Evolutionary conservation across 2,113 vertebrate species (phyloP).

Genomic region (Cyprinodon tularosa): DNA sequence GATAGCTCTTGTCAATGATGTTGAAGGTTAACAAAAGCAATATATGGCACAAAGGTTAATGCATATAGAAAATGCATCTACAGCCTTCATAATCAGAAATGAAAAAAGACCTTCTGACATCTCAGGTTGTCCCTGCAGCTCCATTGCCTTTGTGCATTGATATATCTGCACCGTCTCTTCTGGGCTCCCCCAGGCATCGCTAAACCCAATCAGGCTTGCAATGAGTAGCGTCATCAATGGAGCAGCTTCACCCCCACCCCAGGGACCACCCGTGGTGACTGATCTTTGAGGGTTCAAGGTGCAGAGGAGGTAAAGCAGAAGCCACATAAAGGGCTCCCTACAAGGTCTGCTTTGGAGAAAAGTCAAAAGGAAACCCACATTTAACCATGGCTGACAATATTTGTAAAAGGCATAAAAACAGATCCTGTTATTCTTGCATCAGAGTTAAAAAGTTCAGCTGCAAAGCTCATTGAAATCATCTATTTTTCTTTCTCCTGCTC

Average conservation of each 20-base stretch:
- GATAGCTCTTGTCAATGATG: neutral
- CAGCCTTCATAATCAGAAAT: constrained; percentile 5
- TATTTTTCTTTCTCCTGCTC: constrained; percentile 13
- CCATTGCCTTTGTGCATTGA: constrained; percentile 41
- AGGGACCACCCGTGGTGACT: constrained; percentile 51
- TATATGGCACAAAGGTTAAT: neutral
- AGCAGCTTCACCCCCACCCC: constrained; percentile 57
- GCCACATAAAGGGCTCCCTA: constrained; percentile 57
- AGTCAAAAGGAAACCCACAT: constrained; percentile 49
- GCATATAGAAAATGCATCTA: neutral
- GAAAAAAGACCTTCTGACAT: constrained; percentile 20
- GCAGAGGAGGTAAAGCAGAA: constrained; percentile 40
- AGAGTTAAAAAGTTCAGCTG: constrained; percentile 39
- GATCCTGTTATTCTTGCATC: constrained; percentile 39
- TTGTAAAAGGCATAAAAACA: constrained; percentile 60
- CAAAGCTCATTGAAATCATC: constrained; percentile 25
- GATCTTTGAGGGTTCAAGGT: constrained; percentile 45
- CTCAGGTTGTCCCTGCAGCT: constrained; percentile 17
- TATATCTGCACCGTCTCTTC: constrained; percentile 57
- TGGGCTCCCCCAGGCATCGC: constrained; percentile 46
- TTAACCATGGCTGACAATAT: constrained; percentile 64
- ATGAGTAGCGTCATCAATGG: constrained; percentile 60
- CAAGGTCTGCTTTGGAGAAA: constrained; percentile 33
- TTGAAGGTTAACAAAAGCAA: constrained; percentile 22
- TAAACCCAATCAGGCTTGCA: constrained; percentile 68